A percentile compares a stretch with the other conserved stretches of the same genome.
Evolutionary conservation across 2,888 invertebrate species (phyloP).

Genomic region (Lottia scabra): DNA sequence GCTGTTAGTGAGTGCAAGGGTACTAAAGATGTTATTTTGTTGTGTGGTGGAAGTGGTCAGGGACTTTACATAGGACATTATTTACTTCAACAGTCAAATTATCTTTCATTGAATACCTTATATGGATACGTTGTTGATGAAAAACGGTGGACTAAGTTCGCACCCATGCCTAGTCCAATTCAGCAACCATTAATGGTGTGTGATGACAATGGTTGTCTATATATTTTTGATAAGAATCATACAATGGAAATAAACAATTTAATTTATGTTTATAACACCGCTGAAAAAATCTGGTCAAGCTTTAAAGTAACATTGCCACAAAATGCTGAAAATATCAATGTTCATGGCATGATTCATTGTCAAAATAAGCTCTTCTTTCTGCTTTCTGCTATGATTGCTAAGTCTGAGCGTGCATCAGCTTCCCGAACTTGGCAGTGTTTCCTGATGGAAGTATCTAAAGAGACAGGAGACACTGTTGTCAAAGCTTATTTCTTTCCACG

Average conservation of each 20-base stretch:
- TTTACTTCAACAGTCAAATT: conserved; percentile 40
- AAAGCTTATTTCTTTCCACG: conserved; percentile 39
- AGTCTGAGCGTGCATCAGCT: background rate
- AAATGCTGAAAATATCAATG: conserved; percentile 30
- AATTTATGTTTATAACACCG: conserved; percentile 33
- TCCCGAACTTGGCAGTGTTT: conserved; percentile 27
- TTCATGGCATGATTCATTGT: conserved; percentile 39
- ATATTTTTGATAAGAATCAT: conserved; percentile 37
- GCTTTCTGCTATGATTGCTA: conserved; percentile 27
- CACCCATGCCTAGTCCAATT: conserved; percentile 49
- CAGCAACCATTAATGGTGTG: conserved; percentile 38
- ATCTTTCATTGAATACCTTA: conserved; percentile 40
- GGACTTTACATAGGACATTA: conserved; percentile 40
- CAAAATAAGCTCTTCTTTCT: conserved; percentile 38
- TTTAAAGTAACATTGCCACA: conserved; percentile 35
- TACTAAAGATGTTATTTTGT: conserved; percentile 41
- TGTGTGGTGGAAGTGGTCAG: conserved; percentile 46
- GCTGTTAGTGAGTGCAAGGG: conserved; percentile 33
- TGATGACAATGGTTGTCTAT: conserved; percentile 35
- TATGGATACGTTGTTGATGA: conserved; percentile 48
- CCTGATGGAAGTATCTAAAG: conserved; percentile 37
- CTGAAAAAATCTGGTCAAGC: conserved; percentile 44
- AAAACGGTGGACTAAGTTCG: conserved; percentile 50
- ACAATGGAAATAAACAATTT: conserved; percentile 7
- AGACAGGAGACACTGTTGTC: conserved; percentile 32